Evolutionary conservation across 2,888 invertebrate species (phyloP), one percentile per base, ranked within the genome.

Genomic region (Ophion ellenae): DNA sequence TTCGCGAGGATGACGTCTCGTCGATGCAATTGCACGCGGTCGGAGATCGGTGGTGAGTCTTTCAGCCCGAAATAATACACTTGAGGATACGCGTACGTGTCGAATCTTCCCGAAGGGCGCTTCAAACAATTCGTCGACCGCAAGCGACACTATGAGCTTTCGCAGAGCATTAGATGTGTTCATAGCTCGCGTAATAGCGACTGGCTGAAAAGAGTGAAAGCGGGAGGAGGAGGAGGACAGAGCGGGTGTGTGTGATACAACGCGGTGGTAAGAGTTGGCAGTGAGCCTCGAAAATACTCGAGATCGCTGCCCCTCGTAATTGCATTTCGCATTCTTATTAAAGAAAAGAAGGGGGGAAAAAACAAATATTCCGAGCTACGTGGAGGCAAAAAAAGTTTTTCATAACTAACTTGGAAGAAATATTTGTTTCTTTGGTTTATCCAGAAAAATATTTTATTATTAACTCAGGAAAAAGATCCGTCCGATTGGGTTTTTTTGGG

Each of bases 201-300:
- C 28, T 17, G 24, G 40, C 70, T 28, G 6, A 24, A 28, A 45
- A n/a, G 66, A 14, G 47, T 47, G 17, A 73, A 32, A 36, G 32
- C 17, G 36, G 28, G 69, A 57, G 24, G 28, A 63, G 63, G 36
- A 20, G 45, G 17, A n/a, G 57, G 64, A 17, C 1, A 40, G 40
- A 40, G 40, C 40, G 40, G 40, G 40, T 40, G 40, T 40, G 40
- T 9, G 2, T 86, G 86, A 84, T 90, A 90, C 90, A 90, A 91
- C 92, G 91, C 90, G 90, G 89, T 85, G 88, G 89, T 90, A 90
- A 91, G 90, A 92, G 90, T 92, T 93, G 93, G 93, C 93, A 92
- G 82, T 84, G 81, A 82, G 91, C 91, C 90, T 84, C 89, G 87
- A 88, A 86, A 91, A 92, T 92, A 92, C 91, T 88, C 90, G 88